Evolutionary conservation across 2,797 vertebrate species (phyloP).

Genomic region (Neosilurus mollespiculum): DNA sequence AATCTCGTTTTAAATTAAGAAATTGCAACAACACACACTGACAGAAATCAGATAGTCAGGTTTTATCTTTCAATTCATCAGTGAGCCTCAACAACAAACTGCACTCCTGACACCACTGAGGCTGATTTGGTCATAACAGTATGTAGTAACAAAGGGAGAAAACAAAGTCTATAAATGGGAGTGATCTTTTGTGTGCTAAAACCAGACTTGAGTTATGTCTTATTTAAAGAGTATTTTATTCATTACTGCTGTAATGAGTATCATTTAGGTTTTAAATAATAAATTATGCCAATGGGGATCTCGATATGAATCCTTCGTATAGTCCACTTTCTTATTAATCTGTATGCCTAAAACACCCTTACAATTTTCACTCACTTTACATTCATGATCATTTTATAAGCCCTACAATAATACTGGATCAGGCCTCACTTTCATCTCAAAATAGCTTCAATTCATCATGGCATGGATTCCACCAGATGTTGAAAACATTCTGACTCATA

Average conservation of each 20-base stretch:
- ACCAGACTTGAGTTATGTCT: neutral
- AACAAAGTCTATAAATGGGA: neutral
- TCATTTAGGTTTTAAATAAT: neutral
- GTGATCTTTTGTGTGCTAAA: neutral
- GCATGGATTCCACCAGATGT: too few species aligned
- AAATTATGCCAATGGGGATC: neutral
- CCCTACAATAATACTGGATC: too few species aligned
- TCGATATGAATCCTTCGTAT: neutral
- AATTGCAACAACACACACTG: neutral
- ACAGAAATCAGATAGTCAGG: neutral
- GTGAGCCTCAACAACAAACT: neutral
- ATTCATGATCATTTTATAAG: too few species aligned
- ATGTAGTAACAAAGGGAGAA: neutral
- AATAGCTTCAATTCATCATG: too few species aligned
- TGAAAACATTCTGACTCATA: too few species aligned
- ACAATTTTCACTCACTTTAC: neutral
- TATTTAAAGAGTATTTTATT: neutral
- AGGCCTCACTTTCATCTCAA: too few species aligned
- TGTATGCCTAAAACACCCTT: neutral
- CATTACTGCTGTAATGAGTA: neutral
- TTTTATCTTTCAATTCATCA: constrained; percentile 15
- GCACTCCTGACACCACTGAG: neutral
- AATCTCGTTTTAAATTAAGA: neutral
- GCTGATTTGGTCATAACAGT: neutral
- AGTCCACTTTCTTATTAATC: neutral